Percentiles rank a stretch among this genome's conserved stretches.
These are phyloP conservation scores for Saimiri boliviensis DNA, from an alignment of 2,113 vertebrate species.

Conservation along the genomic window DNA sequence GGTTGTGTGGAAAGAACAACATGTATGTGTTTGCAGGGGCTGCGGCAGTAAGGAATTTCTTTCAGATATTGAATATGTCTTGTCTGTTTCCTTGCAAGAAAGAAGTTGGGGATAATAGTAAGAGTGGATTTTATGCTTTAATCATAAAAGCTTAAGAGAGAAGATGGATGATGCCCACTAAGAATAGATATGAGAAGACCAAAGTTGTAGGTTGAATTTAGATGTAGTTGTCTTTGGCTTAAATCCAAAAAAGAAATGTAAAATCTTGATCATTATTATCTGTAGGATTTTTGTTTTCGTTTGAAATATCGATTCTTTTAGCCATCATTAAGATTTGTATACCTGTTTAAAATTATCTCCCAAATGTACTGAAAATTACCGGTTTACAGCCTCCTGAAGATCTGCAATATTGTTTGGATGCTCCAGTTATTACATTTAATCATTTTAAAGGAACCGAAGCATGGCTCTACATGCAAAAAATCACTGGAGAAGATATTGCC, in stretches of 20 bases:
- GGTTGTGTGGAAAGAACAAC: background rate
- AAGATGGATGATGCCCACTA: background rate
- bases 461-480: background rate
- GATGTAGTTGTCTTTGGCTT: background rate
- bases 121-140: background rate
- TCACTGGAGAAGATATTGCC: constrained; percentile 38
- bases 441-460: constrained; percentile 16
- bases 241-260: constrained; percentile 22
- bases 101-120: background rate
- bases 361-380: background rate
- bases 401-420: constrained; percentile 7
- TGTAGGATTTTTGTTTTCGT: background rate
- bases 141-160: background rate
- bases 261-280: background rate
- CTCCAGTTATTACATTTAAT: background rate
- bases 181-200: background rate
- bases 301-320: background rate
- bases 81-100: background rate
- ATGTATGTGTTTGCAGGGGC: background rate
- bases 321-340: background rate
- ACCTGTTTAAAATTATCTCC: constrained; percentile 9
- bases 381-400: background rate
- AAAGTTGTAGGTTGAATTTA: constrained; percentile 3
- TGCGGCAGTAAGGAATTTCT: background rate
- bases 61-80: background rate